A percentile compares a stretch with the other conserved stretches of the same genome.
Evolutionary conservation across 2,113 vertebrate genomes (phyloP).

Genomic region (Monarcha castaneiventris): DNA sequence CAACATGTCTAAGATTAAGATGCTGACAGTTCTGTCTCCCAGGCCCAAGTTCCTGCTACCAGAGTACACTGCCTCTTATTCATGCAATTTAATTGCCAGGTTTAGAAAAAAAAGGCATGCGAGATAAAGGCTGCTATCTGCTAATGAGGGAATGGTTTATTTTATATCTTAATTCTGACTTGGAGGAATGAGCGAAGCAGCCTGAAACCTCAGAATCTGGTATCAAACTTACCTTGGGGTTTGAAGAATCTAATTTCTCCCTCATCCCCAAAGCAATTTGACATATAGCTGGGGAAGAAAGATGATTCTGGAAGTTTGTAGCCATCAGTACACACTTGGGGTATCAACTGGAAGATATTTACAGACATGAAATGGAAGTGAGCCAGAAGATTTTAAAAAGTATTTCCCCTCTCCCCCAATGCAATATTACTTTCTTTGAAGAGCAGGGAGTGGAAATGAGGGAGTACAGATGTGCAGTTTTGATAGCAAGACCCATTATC

Average conservation of each 20-base stretch:
- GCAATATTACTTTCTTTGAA: slow-evolving; percentile 1
- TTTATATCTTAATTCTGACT: not conserved
- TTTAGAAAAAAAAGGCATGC: not conserved
- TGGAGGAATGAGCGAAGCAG: not conserved
- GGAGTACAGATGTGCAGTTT: not conserved
- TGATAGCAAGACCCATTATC: slow-evolving; percentile 9
- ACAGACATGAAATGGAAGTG: not conserved
- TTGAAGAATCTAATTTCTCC: not conserved
- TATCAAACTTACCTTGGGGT: not conserved
- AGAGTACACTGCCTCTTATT: not conserved
- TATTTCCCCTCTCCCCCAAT: not conserved
- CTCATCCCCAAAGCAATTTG: not conserved
- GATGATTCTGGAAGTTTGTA: not conserved
- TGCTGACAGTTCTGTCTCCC: slow-evolving; percentile 21
- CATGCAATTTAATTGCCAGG: not conserved
- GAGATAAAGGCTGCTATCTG: slow-evolving; percentile 23
- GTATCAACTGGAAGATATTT: not conserved
- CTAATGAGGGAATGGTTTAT: not conserved
- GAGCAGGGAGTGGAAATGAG: not conserved
- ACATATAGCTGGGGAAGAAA: not conserved
- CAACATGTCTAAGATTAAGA: slow-evolving; percentile 7
- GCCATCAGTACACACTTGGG: not conserved
- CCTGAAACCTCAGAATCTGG: not conserved
- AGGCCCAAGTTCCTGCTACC: not conserved
- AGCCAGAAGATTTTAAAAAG: not conserved